Evolutionary conservation across 1,140 invertebrate species (phyloP).

Genomic region (Lepidurus arcticus): DNA sequence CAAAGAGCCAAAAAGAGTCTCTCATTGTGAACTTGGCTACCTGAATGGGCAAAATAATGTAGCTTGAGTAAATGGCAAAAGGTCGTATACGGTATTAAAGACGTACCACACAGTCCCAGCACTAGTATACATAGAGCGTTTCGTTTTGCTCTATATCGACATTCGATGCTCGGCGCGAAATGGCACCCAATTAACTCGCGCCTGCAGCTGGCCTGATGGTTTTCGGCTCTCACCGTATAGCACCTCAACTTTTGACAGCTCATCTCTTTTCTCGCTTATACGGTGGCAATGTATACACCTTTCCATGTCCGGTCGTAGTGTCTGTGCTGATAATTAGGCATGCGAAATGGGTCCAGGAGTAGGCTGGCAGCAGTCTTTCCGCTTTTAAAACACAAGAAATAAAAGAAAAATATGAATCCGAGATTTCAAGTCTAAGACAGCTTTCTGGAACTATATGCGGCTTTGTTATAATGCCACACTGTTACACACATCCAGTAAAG

Average conservation of each 20-base stretch:
- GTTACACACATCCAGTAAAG: no score
- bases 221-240: neutral
- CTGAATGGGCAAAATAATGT: neutral
- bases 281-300: neutral
- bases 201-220: neutral
- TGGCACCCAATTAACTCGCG: slow-evolving; percentile 9
- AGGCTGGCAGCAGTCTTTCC: neutral
- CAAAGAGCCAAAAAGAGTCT: neutral
- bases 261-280: neutral
- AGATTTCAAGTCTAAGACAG: no score
- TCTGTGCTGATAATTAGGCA: neutral
- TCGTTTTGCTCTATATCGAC: neutral
- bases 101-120: neutral
- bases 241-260: neutral
- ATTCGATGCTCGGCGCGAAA: neutral
- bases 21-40: neutral
- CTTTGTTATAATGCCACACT: no score
- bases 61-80: neutral
- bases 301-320: neutral
- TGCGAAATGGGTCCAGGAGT: neutral
- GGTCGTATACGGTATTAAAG: neutral
- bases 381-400: neutral
- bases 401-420: no score
- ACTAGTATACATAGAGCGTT: neutral
- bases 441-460: no score